These are phyloP conservation scores for Pseudopipra pipra DNA, from an alignment of 2,113 vertebrate genomes.

Conservation along the genomic window DNA sequence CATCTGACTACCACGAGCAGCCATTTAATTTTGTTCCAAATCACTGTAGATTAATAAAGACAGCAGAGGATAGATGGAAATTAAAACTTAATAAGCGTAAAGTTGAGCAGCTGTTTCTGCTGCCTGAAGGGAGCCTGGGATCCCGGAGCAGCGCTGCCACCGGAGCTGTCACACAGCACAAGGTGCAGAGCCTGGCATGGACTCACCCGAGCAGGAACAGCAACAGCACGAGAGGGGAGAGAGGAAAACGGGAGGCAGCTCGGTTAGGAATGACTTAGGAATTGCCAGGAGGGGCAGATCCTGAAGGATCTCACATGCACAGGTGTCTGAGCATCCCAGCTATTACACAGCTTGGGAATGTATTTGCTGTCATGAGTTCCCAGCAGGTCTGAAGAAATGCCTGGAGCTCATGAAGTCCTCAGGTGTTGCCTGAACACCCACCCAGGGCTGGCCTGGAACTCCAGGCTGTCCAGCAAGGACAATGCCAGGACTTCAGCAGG, in stretches of 20 bases:
- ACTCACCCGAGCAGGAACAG: not conserved
- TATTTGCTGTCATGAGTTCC: not conserved
- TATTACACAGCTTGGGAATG: not conserved
- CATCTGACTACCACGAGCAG: not conserved
- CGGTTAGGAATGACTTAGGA: not conserved
- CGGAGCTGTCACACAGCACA: not conserved
- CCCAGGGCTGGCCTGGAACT: not conserved
- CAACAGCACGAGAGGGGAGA: not conserved
- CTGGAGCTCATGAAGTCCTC: not conserved
- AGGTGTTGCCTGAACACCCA: not conserved
- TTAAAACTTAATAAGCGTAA: constrained; percentile 25
- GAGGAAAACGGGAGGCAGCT: not conserved
- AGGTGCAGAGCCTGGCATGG: not conserved
- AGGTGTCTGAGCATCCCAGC: not conserved
- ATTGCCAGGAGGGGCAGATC: not conserved
- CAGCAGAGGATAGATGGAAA: constrained; percentile 34
- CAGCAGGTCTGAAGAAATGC: not conserved
- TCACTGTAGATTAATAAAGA: constrained; percentile 47
- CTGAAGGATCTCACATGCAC: not conserved
- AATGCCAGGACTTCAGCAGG: not conserved
- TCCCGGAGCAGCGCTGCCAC: not conserved
- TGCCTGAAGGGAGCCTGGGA: not conserved
- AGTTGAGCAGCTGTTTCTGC: constrained; percentile 28
- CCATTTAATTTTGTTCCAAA: constrained; percentile 15
- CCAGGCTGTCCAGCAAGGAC: not conserved